These are phyloP conservation scores for Eucidaris tribuloides DNA, from an alignment of 35 echinoderm and acorn worm species.

Conservation along the genomic window DNA sequence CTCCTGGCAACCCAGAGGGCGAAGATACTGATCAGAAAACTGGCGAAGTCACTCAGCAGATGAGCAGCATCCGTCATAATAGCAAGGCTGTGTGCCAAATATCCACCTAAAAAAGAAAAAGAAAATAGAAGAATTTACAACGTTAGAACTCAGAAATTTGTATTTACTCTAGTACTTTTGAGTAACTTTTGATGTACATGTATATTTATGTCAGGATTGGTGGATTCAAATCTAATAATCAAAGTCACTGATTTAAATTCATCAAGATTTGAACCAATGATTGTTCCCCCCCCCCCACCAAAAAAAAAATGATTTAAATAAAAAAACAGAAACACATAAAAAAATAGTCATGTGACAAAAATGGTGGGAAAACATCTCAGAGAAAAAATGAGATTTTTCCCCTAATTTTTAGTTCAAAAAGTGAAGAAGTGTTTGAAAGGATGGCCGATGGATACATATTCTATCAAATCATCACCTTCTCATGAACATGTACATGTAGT, in stretches of 20 bases:
- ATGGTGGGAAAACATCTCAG: too few relatives aligned
- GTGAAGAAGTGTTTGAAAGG: too few relatives aligned
- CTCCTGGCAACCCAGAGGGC: slow-evolving; percentile 86
- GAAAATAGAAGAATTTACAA: background rate
- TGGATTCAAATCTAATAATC: background rate
- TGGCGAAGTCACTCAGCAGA: slow-evolving; percentile 88
- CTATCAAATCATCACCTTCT: too few relatives aligned
- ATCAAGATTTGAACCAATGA: background rate
- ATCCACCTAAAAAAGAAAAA: slow-evolving; percentile 55
- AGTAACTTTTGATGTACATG: background rate
- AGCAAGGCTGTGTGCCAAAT: slow-evolving; percentile 75
- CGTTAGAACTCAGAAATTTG: background rate
- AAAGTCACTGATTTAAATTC: background rate
- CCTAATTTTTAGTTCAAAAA: too few relatives aligned
- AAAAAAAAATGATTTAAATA: background rate
- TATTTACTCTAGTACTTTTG: background rate
- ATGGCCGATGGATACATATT: too few relatives aligned
- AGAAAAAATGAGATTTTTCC: too few relatives aligned
- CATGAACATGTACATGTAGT: too few relatives aligned
- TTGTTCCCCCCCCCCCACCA: background rate
- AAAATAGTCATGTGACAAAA: background rate
- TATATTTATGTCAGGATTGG: background rate
- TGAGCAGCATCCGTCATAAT: slow-evolving; percentile 98
- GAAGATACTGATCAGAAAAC: slow-evolving; percentile 93
- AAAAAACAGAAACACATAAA: background rate